Conservation (phyloP, 2,888 invertebrate genomes). For the Spatulosminthurus flaviceps region DNA sequence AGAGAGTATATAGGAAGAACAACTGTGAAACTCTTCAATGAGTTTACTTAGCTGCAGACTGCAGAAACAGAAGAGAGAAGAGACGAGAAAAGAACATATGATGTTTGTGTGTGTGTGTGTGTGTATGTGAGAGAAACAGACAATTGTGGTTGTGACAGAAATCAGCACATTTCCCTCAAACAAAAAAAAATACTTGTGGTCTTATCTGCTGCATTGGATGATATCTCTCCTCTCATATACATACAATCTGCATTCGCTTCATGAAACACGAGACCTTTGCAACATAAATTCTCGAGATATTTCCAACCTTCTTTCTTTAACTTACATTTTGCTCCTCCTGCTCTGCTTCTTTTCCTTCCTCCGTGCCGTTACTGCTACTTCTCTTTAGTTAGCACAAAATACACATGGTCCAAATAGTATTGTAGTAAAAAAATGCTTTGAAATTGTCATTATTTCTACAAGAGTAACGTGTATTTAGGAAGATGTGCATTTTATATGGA, state of each 20-base stretch:
- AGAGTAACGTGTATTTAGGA: too few relatives aligned
- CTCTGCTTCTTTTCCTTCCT: too few relatives aligned
- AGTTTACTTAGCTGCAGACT: slow-evolving; percentile 18
- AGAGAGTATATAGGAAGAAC: neutral
- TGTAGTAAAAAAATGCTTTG: too few relatives aligned
- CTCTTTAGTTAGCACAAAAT: too few relatives aligned
- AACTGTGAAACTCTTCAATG: neutral
- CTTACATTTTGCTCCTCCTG: too few relatives aligned
- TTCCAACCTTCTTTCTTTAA: too few relatives aligned
- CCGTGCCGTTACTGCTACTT: too few relatives aligned
- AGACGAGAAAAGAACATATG: slow-evolving; percentile 1
- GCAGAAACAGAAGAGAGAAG: too few relatives aligned
- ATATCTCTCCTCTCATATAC: neutral
- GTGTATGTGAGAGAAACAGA: neutral
- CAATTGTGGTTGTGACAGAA: neutral
- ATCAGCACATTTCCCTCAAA: slow-evolving; percentile 8
- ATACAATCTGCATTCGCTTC: neutral
- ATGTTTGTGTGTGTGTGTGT: too few relatives aligned
- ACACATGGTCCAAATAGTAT: too few relatives aligned
- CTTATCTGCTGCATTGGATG: neutral
- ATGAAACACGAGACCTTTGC: neutral
- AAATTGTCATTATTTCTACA: too few relatives aligned
- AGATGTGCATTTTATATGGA: too few relatives aligned
- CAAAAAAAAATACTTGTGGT: slow-evolving; percentile 1
- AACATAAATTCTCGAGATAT: neutral